Conservation (phyloP, 2,797 vertebrate species). For the Graptemys geographica region DNA sequence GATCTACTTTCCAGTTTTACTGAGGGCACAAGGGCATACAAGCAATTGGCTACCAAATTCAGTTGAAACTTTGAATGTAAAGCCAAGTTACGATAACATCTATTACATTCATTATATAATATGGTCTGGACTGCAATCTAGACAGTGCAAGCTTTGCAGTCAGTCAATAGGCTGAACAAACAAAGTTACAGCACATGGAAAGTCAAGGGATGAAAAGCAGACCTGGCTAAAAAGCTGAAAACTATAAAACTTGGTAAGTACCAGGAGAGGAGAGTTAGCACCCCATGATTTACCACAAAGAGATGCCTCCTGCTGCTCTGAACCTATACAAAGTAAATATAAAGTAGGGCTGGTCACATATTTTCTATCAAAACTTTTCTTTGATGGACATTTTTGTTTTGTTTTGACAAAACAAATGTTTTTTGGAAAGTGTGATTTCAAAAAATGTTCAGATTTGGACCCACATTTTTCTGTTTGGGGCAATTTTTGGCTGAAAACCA, state of each 20-base stretch:
- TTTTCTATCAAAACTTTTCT: background rate
- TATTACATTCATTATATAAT: background rate
- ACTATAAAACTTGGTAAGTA: background rate
- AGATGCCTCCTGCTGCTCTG: background rate
- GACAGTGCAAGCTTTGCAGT: background rate
- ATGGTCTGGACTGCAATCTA: background rate
- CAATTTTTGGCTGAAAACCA: background rate
- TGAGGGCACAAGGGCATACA: slow-evolving; percentile 23
- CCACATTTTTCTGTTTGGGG: background rate
- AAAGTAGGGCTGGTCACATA: background rate
- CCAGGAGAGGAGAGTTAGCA: background rate
- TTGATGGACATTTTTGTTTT: background rate
- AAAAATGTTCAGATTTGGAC: background rate
- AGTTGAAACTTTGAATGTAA: slow-evolving; percentile 39
- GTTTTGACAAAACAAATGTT: background rate
- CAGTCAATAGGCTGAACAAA: background rate
- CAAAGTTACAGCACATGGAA: background rate
- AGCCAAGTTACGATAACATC: background rate
- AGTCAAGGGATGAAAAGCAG: background rate
- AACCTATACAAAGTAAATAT: background rate
- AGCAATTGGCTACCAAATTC: background rate
- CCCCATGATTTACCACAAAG: background rate
- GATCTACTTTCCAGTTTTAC: slow-evolving; percentile 48
- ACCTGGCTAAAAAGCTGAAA: background rate
- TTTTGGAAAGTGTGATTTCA: background rate